phyloP scores from a whole-genome alignment of 2,797 vertebrate genomes.

The Gymnoscopelus braueri region DNA sequence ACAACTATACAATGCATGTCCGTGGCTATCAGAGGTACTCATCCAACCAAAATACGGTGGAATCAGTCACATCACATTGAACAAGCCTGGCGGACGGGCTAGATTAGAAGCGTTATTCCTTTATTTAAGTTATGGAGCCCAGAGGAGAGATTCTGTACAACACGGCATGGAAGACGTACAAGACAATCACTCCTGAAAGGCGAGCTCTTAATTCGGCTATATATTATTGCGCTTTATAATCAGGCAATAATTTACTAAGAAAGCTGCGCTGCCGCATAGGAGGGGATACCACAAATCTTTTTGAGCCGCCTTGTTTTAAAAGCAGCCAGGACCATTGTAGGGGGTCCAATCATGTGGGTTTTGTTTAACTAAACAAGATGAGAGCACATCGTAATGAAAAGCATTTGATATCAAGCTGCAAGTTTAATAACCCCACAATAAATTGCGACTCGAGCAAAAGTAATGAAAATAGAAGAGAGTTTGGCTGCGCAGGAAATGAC shows the following conservation, averaged over 20 bases:
- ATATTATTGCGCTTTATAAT: conserved; percentile 41
- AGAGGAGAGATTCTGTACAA: conserved; percentile 64
- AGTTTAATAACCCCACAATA: conserved; percentile 75
- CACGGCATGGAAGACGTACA: conserved; percentile 58
- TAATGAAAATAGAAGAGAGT: conserved; percentile 78
- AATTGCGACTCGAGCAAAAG: conserved; percentile 70
- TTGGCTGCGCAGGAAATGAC: conserved; percentile 81
- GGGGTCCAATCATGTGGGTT: conserved; percentile 40
- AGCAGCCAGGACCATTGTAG: conserved; percentile 42
- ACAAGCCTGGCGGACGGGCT: conserved; percentile 47
- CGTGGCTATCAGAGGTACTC: conserved; percentile 18
- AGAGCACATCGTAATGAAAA: conserved; percentile 75
- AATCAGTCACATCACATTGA: conserved; percentile 32
- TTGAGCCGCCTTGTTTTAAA: conserved; percentile 61
- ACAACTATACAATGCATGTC: conserved; percentile 53
- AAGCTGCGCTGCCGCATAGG: conserved; percentile 25
- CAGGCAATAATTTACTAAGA: conserved; percentile 51
- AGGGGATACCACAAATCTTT: conserved; percentile 54
- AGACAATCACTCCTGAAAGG: conserved; percentile 63
- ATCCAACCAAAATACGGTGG: conserved; percentile 61
- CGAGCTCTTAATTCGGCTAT: conserved; percentile 46
- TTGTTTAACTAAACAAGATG: conserved; percentile 70
- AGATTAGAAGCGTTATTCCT: conserved; percentile 64
- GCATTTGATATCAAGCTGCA: conserved; percentile 73
- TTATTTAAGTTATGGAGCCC: conserved; percentile 66